Conservation (phyloP, 2,888 invertebrate species). For the Cepaea hortensis region DNA sequence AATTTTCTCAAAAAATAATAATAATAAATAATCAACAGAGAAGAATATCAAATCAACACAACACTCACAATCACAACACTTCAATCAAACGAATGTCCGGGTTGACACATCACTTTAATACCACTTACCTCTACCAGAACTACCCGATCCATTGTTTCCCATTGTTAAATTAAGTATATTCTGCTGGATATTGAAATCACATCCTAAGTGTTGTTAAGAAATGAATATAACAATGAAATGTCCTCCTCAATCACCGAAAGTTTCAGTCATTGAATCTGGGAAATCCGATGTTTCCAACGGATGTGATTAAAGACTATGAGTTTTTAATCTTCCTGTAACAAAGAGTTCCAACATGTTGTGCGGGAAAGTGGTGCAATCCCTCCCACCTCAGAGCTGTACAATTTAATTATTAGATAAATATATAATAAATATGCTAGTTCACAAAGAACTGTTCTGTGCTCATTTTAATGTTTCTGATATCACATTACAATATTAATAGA, state of each 20-base stretch:
- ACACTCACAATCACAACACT: too few relatives aligned
- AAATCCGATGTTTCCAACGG: conserved; percentile 45
- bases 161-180: background rate
- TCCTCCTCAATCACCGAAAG: background rate
- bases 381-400: too few relatives aligned
- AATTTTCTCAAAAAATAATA: too few relatives aligned
- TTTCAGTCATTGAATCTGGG: background rate
- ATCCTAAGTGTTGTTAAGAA: background rate
- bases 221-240: background rate
- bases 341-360: conserved; percentile 15
- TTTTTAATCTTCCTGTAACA: background rate
- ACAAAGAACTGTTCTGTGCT: too few relatives aligned
- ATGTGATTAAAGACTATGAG: conserved; percentile 29
- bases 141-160: conserved; percentile 39
- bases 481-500: too few relatives aligned
- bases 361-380: too few relatives aligned
- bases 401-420: too few relatives aligned
- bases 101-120: background rate
- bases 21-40: background rate
- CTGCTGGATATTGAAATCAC: conserved; percentile 4
- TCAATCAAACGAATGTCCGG: background rate
- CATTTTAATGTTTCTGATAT: too few relatives aligned
- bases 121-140: conserved; percentile 37
- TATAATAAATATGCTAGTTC: too few relatives aligned
- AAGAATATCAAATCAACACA: background rate